phyloP scores from a whole-genome alignment of 2,113 vertebrate genomes.

The Hippocampus abdominalis region DNA sequence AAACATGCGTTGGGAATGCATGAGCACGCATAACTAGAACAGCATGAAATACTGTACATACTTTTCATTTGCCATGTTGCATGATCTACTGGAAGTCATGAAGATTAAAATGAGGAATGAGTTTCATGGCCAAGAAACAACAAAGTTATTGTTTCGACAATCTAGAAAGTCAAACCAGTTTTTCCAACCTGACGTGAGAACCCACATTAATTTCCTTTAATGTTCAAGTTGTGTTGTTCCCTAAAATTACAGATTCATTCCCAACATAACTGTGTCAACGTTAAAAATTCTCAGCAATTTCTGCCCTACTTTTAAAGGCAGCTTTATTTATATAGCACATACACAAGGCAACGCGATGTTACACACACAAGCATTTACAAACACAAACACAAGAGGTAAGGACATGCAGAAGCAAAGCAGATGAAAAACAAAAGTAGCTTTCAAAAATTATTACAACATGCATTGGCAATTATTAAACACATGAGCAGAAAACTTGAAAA shows the following conservation, averaged over 20 bases:
- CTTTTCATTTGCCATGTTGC: background rate
- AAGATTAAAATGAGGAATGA: background rate
- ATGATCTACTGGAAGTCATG: background rate
- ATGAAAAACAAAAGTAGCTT: too few relatives aligned
- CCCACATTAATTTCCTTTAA: background rate
- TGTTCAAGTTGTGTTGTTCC: background rate
- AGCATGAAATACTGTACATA: background rate
- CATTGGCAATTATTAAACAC: too few relatives aligned
- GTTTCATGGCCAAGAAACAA: background rate
- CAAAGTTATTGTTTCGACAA: background rate
- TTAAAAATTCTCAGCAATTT: background rate
- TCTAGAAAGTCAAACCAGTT: background rate
- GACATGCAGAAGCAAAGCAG: too few relatives aligned
- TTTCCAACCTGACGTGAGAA: background rate
- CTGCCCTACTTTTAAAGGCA: background rate
- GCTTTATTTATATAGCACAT: too few relatives aligned
- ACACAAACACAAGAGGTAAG: too few relatives aligned
- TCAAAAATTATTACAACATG: too few relatives aligned
- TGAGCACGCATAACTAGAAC: background rate
- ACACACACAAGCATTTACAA: too few relatives aligned
- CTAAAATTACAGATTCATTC: background rate
- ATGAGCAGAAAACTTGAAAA: background rate
- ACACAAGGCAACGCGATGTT: too few relatives aligned
- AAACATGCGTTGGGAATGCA: background rate
- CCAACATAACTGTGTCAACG: background rate